Base-by-base conservation (phyloP, 2,888 invertebrate genomes). In the Drosophila peninsularis region DNA sequence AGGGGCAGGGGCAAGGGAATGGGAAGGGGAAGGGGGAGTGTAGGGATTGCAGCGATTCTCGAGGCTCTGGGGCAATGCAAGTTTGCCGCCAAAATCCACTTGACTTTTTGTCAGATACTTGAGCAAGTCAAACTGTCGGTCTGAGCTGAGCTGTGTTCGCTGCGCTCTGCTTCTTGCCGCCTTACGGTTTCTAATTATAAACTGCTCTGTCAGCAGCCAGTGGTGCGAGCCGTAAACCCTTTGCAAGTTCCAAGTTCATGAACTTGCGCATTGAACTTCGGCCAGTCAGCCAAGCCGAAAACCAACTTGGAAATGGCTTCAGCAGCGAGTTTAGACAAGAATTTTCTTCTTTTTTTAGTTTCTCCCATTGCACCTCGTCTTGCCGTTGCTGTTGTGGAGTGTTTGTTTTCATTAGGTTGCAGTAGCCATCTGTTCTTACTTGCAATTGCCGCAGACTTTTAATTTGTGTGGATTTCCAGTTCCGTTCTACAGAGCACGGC, bases 241-340 rank as follows among this genome's bases (percentile, higher is more conserved):
- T 83, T 75, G 58, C 53, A 72, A 86, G 71, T 74, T 67, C 75
- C 90, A 86, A 90, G 90, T 86, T 90, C 90, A 87, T 90, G 85
- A 86, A 86, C 85, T 86, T 86, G 87, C 80, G 78, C 90, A 90
- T 84, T 89, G 90, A 84, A 84, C 83, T 84, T 84, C 70, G 71
- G 64, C 71, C 64, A 75, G 62, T 52, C 73, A 82, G 63, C 66
- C 70, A 81, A 84, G 82, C 76, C 71, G 72, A 74, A 72, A 80
- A 69, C 72, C 69, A 85, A 85, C 80, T 83, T 77, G 50, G 75
- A 73, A 79, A 71, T 76, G 71, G 65, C 62, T 82, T 75, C 74
- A 63, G 55, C 44, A 54, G 52, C 52, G 45, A 64, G 44, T 72
- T 81, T 65, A 81, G 75, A 79, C 71, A 71, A 58, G 66, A 80